phyloP scores from a whole-genome alignment of 2,797 vertebrate genomes.

The Odontamblyopus rebecca region DNA sequence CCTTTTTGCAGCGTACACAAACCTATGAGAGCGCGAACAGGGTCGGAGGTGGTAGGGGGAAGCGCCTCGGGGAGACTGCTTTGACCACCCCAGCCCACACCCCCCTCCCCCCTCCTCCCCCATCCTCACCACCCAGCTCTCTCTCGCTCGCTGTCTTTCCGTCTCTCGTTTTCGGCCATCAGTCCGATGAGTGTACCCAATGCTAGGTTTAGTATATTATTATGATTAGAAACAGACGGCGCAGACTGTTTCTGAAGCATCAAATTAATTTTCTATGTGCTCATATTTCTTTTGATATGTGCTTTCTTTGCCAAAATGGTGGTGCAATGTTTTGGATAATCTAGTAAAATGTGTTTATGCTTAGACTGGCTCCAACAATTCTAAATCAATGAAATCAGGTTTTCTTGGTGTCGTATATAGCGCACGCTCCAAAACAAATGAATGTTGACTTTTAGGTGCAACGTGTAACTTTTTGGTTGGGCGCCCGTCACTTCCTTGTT shows the following conservation, averaged over 20 bases:
- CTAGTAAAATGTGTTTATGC: neutral
- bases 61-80: conserved; percentile 42
- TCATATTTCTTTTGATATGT: conserved; percentile 15
- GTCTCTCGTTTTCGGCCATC: conserved; percentile 58
- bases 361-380: neutral
- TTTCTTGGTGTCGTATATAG: neutral
- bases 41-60: conserved; percentile 39
- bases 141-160: conserved; percentile 50
- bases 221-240: conserved; percentile 60
- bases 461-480: too few species aligned
- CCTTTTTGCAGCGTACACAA: conserved; percentile 2
- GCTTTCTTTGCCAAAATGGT: conserved; percentile 38
- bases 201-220: conserved; percentile 54
- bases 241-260: conserved; percentile 37
- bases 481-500: too few species aligned
- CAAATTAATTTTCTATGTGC: conserved; percentile 37
- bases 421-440: too few species aligned
- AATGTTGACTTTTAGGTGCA: neutral
- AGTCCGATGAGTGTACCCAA: conserved; percentile 47
- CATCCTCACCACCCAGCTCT: conserved; percentile 33
- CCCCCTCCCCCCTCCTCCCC: conserved; percentile 5
- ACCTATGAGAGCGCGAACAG: conserved; percentile 31
- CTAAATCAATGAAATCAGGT: neutral
- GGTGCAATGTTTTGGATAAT: conserved; percentile 56
- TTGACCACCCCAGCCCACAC: conserved; percentile 3